phyloP scores from a whole-genome alignment of 2,113 vertebrate genomes.

The Cricetomys ansorgei region DNA sequence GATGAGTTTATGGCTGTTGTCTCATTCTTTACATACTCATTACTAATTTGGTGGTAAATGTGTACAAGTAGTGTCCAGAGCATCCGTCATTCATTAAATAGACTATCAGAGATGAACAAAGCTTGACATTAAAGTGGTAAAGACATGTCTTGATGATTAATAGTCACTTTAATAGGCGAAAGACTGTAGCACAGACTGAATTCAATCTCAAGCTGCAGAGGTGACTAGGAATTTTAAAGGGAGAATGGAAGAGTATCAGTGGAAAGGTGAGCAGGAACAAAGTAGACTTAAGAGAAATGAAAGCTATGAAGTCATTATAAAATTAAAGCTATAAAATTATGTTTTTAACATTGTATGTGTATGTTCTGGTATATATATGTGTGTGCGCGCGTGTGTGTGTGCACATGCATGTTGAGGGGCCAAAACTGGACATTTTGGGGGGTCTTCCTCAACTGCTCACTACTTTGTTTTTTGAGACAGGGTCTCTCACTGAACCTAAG shows the following conservation, averaged over 20 bases:
- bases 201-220: background rate
- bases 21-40: background rate
- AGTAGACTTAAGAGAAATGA: background rate
- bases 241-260: background rate
- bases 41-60: background rate
- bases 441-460: no score
- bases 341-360: background rate
- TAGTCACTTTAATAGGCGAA: background rate
- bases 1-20: background rate
- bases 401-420: background rate
- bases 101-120: background rate
- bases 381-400: no score
- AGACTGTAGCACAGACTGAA: background rate
- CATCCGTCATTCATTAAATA: background rate
- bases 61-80: no score
- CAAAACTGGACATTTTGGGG: no score
- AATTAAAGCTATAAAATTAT: background rate
- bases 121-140: background rate
- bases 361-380: background rate
- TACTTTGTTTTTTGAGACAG: background rate
- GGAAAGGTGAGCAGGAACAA: background rate
- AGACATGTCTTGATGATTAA: background rate
- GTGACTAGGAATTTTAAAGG: background rate
- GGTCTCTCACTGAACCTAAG: background rate
- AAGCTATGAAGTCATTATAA: background rate